Percentiles rank a stretch among this genome's conserved stretches.
Evolutionary conservation across 2,797 vertebrate genomes (phyloP).

Genomic region (Protosalanx chinensis): DNA sequence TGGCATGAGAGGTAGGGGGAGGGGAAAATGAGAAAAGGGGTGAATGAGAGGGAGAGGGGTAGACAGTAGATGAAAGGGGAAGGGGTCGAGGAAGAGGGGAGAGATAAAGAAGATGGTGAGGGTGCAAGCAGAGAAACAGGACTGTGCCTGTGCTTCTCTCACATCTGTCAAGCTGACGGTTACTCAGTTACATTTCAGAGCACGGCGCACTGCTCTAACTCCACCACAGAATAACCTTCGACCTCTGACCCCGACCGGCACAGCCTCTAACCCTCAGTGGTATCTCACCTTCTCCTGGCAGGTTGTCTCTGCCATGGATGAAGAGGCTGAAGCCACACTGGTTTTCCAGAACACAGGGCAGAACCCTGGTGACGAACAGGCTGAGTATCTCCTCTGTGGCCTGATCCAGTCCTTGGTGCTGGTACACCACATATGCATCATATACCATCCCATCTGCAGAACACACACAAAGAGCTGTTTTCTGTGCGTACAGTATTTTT

Average conservation of each 20-base stretch:
- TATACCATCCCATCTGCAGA: conserved; percentile 14
- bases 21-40: no score
- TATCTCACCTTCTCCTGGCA: conserved; percentile 13
- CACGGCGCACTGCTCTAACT: not conserved
- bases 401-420: not conserved
- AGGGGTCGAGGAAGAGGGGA: no score
- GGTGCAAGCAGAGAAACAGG: no score
- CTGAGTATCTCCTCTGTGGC: not conserved
- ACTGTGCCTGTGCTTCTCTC: no score
- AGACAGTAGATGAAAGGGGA: no score
- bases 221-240: not conserved
- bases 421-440: conserved; percentile 15
- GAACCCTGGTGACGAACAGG: not conserved
- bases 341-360: conserved; percentile 11
- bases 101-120: no score
- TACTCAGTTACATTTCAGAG: no score
- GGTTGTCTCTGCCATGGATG: conserved; percentile 20
- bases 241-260: no score
- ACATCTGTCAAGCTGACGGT: no score
- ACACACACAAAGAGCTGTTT: not conserved
- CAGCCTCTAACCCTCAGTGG: not conserved
- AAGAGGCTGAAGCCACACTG: conserved; percentile 12
- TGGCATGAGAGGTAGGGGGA: no score
- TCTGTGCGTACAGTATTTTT: no score
- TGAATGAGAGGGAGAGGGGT: not conserved